Base-by-base conservation (phyloP, 2,113 vertebrate species). In the Pica pica region DNA sequence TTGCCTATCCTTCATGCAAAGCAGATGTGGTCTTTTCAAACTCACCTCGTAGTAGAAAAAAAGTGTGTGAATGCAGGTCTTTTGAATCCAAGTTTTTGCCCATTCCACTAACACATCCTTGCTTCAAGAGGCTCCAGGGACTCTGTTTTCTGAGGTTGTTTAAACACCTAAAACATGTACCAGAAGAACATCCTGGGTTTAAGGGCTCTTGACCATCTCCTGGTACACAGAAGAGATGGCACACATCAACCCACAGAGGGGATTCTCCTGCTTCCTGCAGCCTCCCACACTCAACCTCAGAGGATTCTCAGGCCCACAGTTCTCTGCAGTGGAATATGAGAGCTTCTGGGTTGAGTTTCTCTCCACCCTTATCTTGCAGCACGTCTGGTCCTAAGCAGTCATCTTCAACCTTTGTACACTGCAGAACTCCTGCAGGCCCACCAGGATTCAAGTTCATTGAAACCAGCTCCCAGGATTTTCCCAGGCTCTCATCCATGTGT, bases 331-430 rank as follows among this genome's bases (percentile, higher is more conserved):
- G 24, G 59, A 77, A 59, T 17, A 47, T 33, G 15, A 74, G 23
- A 63, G 5, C 16, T 83, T 69, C 21, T 63, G 37, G 4, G 4
- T 0, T 89, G 61, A 87, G 53, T n/a, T 91, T 75, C 39, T 91
- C 7, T 16, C 47, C 14, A 68, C 19, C 2, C 16, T 83, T 39
- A 39, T 13, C 13, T 9, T 74, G 47, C 21, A 87, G 50, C 44
- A 41, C 0, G 0, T 47, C 47, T 56, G 24, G 5, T 65, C 26
- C 44, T 13, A 7, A 85, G 30, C 5, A 46, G 33, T 15, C 19
- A 10, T 16, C 37, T 79, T 69, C 80, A 92, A 2, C 8, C 39
- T 84, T 13, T 37, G 27, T 27, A 75, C 1, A 4, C 44, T 59
- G 39, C n/a, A 50, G 26, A 50, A 3, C 4, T 50, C 28, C 64